Conservation (phyloP, 2,888 invertebrate genomes). For the Odontothrips loti region DNA sequence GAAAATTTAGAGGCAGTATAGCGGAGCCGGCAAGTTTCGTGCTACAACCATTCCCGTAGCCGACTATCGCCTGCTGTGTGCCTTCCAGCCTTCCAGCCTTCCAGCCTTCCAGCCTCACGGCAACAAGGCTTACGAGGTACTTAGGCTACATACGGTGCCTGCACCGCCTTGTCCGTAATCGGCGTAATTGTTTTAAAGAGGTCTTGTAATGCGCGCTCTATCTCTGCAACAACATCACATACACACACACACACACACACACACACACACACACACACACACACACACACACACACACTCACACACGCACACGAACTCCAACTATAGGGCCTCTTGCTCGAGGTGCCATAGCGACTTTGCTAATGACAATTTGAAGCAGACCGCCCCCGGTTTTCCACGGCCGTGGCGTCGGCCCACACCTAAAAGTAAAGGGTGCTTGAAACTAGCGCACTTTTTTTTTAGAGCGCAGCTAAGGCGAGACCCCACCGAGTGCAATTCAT, state of each 20-base stretch:
- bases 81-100: background rate
- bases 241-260: too few relatives aligned
- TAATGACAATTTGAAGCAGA: slow-evolving; percentile 22
- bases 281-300: too few relatives aligned
- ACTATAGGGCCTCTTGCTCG: background rate
- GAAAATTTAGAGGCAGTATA: too few relatives aligned
- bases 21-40: too few relatives aligned
- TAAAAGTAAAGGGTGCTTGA: too few relatives aligned
- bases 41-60: too few relatives aligned
- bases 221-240: background rate
- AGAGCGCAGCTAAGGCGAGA: too few relatives aligned
- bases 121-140: slow-evolving; percentile 18
- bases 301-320: too few relatives aligned
- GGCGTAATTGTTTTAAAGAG: slow-evolving; percentile 25
- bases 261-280: too few relatives aligned
- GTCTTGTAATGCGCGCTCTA: slow-evolving; percentile 13
- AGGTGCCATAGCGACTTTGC: background rate
- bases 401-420: background rate
- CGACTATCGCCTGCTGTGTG: slow-evolving; percentile 5
- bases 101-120: background rate
- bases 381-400: background rate
- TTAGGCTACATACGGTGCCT: background rate
- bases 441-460: too few relatives aligned
- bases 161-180: background rate
- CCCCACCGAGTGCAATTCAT: too few relatives aligned